Evolutionary conservation across 2,113 vertebrate species (phyloP).

Genomic region (Clupea harengus): DNA sequence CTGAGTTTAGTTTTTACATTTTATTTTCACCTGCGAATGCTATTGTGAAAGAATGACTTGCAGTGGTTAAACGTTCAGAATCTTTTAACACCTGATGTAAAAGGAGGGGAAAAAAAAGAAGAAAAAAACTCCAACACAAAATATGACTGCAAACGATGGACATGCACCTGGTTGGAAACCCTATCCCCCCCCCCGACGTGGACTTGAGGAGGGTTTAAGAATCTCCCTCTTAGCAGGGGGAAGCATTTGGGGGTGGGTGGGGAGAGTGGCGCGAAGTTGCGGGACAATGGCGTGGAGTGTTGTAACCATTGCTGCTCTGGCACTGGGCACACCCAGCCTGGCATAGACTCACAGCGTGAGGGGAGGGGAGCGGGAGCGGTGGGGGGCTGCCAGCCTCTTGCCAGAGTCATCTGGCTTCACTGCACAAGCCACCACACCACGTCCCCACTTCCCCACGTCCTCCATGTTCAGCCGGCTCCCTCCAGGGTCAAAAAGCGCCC

Average conservation of each 20-base stretch:
- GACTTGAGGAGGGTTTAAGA: constrained; percentile 49
- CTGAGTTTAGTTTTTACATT: constrained; percentile 44
- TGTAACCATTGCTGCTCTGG: constrained; percentile 44
- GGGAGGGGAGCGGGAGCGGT: background rate
- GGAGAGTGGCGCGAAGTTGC: background rate
- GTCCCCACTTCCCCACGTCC: constrained; percentile 46
- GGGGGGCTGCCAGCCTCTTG: constrained; percentile 51
- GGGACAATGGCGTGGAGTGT: constrained; percentile 38
- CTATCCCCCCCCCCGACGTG: constrained; percentile 32
- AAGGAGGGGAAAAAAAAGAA: constrained; percentile 12
- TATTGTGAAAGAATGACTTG: constrained; percentile 73
- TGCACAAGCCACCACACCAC: constrained; percentile 60
- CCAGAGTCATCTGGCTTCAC: constrained; percentile 61
- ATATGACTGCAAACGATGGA: constrained; percentile 56
- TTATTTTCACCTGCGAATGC: constrained; percentile 62
- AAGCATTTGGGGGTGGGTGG: constrained; percentile 13
- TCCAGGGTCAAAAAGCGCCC: constrained; percentile 18
- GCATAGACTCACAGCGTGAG: constrained; percentile 24
- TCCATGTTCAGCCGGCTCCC: constrained; percentile 50
- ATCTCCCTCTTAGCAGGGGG: constrained; percentile 37
- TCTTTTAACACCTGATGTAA: constrained; percentile 62
- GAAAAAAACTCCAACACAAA: constrained; percentile 26
- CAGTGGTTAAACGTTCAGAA: constrained; percentile 66
- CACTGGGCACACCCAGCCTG: constrained; percentile 28
- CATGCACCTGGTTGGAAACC: constrained; percentile 47